These are phyloP conservation scores for Clunio marinus DNA, from an alignment of 2,888 invertebrate species.

Conservation along the genomic window DNA sequence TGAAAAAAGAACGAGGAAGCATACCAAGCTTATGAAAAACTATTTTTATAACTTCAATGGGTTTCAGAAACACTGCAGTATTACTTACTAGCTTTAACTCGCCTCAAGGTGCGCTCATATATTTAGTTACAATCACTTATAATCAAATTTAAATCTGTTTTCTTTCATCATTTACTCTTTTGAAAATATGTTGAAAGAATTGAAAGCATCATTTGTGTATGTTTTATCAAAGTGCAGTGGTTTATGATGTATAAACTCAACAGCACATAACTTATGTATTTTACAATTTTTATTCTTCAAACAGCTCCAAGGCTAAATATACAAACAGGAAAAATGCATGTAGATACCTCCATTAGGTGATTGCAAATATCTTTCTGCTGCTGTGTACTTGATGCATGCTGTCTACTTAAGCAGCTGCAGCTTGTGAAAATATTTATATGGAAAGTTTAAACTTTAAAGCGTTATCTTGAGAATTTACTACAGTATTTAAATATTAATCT, in stretches of 20 bases:
- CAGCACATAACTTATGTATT: neutral
- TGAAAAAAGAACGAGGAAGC: neutral
- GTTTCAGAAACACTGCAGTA: too few species aligned
- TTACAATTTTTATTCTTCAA: slow-evolving; percentile 16
- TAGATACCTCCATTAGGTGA: slow-evolving; percentile 16
- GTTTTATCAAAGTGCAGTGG: neutral
- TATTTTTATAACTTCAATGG: too few species aligned
- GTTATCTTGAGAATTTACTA: too few species aligned
- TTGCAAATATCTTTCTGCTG: slow-evolving; percentile 6
- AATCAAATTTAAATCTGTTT: too few species aligned
- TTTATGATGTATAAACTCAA: slow-evolving; percentile 19
- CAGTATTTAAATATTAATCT: too few species aligned
- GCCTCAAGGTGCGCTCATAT: neutral
- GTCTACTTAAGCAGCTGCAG: too few species aligned
- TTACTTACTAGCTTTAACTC: neutral
- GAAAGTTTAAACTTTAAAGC: too few species aligned
- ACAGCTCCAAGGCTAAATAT: neutral
- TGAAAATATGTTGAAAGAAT: neutral
- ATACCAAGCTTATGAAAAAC: slow-evolving; percentile 15
- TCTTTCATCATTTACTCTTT: slow-evolving; percentile 1
- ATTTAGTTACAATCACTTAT: neutral
- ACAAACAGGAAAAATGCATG: neutral
- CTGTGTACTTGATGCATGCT: too few species aligned
- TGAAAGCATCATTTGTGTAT: neutral
- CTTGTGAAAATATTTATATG: too few species aligned